Percentiles rank a stretch among this genome's conserved stretches.
These are phyloP conservation scores for Pachyuromys duprasi DNA, from an alignment of 2,797 vertebrate species.

Conservation along the genomic window DNA sequence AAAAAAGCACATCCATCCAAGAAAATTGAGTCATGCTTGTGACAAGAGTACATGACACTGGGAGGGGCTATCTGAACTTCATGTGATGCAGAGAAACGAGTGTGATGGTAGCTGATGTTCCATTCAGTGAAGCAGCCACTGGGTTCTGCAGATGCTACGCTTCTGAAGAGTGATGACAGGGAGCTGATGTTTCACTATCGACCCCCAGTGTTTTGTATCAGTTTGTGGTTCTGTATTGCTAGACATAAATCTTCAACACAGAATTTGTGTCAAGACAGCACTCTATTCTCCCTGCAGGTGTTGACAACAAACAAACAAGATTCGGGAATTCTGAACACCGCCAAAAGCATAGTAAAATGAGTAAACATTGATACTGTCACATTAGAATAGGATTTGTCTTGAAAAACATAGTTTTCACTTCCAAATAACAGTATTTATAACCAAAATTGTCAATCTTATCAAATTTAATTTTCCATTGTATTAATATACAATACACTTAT, in stretches of 20 bases:
- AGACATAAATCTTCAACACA: constrained; percentile 35
- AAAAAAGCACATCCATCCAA: not conserved
- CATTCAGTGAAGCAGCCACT: not conserved
- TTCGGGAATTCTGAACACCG: constrained; percentile 47
- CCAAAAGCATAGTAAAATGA: constrained; percentile 31
- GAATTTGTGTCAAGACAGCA: not conserved
- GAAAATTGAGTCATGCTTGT: not conserved
- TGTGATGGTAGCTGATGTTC: constrained; percentile 8
- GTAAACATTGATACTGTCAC: not conserved
- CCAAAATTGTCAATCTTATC: not conserved
- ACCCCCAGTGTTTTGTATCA: constrained; percentile 15
- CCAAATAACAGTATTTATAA: not conserved
- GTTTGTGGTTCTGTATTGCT: constrained; percentile 45
- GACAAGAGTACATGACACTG: not conserved
- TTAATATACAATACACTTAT: not conserved
- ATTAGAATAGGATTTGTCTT: not conserved
- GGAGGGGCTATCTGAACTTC: not conserved
- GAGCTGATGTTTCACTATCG: not conserved
- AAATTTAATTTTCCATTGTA: not conserved
- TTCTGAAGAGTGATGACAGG: not conserved
- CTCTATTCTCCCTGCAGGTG: constrained; percentile 41
- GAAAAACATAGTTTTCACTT: constrained; percentile 5
- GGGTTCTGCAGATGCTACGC: constrained; percentile 62
- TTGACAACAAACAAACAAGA: constrained; percentile 30
- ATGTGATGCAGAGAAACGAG: constrained; percentile 30